Evolutionary conservation across 2,888 invertebrate genomes (phyloP).

Genomic region (Drosophila monieri): DNA sequence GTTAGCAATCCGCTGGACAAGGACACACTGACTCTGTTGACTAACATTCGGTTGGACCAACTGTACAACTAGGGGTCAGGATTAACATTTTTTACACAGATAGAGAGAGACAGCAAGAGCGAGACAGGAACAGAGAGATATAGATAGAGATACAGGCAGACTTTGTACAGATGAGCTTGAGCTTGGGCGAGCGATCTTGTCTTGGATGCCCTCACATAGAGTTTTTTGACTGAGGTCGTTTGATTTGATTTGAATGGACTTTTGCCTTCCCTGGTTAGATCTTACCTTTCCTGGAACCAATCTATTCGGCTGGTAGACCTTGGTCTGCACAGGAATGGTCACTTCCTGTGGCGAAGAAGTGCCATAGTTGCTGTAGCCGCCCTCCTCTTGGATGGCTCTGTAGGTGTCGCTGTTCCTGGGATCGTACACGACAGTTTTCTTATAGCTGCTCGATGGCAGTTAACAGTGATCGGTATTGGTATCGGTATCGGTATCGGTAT

Average conservation of each 20-base stretch:
- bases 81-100: constrained; percentile 43
- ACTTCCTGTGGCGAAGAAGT: constrained; percentile 88
- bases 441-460: constrained; percentile 81
- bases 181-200: constrained; percentile 51
- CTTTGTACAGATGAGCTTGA: constrained; percentile 61
- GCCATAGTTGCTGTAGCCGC: constrained; percentile 85
- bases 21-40: constrained; percentile 52
- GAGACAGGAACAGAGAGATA: constrained; percentile 46
- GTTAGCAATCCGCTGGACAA: constrained; percentile 53
- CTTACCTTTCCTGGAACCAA: constrained; percentile 86
- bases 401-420: constrained; percentile 95
- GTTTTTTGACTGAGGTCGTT: constrained; percentile 48
- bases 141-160: constrained; percentile 49
- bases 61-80: constrained; percentile 53
- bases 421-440: constrained; percentile 91
- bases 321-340: constrained; percentile 89
- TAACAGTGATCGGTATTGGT: constrained; percentile 42
- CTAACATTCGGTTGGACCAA: constrained; percentile 55
- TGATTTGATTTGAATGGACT: constrained; percentile 31
- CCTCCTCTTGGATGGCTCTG: constrained; percentile 92
- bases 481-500: constrained; percentile 20
- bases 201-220: constrained; percentile 43
- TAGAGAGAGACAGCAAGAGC: constrained; percentile 36
- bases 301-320: constrained; percentile 88
- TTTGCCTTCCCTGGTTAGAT: constrained; percentile 57